Conservation (phyloP, 1,140 invertebrate genomes). For the Trachymyrmex cornetzi region DNA sequence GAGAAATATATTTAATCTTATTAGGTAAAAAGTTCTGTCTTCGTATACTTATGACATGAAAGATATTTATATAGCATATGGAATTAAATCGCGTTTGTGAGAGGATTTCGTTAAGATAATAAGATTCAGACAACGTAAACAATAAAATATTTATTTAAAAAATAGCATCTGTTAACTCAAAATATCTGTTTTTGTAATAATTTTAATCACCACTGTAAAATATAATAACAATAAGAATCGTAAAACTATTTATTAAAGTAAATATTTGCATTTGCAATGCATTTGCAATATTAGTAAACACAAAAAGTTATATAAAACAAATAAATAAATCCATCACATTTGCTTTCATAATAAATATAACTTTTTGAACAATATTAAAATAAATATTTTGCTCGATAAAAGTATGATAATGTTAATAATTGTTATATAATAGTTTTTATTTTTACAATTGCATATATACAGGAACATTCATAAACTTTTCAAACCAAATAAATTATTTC, state of each 20-base stretch:
- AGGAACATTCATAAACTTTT: background rate
- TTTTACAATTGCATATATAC: background rate
- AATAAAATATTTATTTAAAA: conserved; percentile 20
- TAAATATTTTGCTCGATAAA: background rate
- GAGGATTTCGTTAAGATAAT: conserved; percentile 12
- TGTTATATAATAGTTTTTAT: background rate
- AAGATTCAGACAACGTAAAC: background rate
- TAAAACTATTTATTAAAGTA: background rate
- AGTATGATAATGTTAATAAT: conserved; percentile 17
- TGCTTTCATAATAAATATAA: conserved; percentile 8
- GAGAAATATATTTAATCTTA: conserved; percentile 6
- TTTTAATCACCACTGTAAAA: background rate
- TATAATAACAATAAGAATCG: background rate
- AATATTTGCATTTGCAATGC: conserved; percentile 25
- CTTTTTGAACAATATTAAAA: background rate
- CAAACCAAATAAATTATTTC: background rate
- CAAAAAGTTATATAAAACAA: conserved; percentile 30
- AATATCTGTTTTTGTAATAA: background rate
- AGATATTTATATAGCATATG: conserved; percentile 19
- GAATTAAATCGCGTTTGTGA: conserved; percentile 18
- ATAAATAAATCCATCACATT: background rate
- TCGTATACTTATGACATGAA: background rate
- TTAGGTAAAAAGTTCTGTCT: background rate
- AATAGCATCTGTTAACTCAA: background rate
- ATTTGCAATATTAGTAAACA: background rate